Conservation (phyloP, 2,797 vertebrate species). For the Eurystomus glaucurus region DNA sequence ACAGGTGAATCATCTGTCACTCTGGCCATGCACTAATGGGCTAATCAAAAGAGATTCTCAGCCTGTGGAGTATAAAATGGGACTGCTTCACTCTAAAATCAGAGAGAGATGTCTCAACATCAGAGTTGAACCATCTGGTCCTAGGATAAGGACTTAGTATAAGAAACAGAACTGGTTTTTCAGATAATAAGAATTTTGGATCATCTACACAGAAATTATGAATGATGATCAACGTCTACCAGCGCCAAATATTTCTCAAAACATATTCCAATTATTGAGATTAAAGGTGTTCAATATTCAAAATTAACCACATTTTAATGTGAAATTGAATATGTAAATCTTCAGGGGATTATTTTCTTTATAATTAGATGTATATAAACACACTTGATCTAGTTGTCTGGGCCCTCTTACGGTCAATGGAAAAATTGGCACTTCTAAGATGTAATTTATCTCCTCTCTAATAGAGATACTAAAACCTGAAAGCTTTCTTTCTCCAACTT, state of each 20-base stretch:
- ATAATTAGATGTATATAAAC: neutral
- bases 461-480: neutral
- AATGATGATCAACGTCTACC: neutral
- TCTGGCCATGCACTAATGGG: conserved; percentile 27
- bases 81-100: neutral
- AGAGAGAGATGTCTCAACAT: neutral
- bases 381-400: neutral
- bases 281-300: neutral
- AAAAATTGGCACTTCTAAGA: neutral
- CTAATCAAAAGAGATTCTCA: neutral
- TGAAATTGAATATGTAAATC: neutral
- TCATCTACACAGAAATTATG: neutral
- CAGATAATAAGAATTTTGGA: accelerated
- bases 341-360: neutral
- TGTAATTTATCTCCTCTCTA: neutral
- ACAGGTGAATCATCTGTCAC: conserved; percentile 41
- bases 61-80: neutral
- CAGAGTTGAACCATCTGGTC: accelerated
- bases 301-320: neutral
- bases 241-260: neutral
- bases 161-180: neutral
- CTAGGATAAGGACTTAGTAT: accelerated
- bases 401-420: neutral
- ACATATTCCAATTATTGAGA: neutral
- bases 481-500: neutral